phyloP scores from a whole-genome alignment of 2,797 vertebrate species.

The Hipposideros larvatus region DNA sequence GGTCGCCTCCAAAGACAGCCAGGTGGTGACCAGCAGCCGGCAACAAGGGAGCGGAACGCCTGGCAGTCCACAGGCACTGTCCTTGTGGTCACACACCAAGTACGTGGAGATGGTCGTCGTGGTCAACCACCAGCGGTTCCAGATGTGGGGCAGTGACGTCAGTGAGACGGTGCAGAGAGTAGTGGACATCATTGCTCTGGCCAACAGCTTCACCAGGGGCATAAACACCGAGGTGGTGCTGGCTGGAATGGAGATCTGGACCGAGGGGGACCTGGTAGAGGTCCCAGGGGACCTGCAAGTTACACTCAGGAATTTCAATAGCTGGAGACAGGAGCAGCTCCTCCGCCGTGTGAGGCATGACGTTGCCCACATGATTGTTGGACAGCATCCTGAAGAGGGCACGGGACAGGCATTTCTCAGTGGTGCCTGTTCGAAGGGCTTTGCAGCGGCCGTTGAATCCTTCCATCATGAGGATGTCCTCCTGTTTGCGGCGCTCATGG shows the following conservation, averaged over 20 bases:
- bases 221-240: slow-evolving; percentile 78
- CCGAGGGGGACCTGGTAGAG: slow-evolving; percentile 10
- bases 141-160: slow-evolving; percentile 62
- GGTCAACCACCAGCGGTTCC: slow-evolving; percentile 78
- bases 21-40: neutral
- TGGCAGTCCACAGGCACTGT: neutral
- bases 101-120: slow-evolving; percentile 82
- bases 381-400: neutral
- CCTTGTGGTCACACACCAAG: slow-evolving; percentile 68
- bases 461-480: slow-evolving; percentile 50
- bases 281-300: slow-evolving; percentile 27
- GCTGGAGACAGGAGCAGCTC: slow-evolving; percentile 71
- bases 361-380: slow-evolving; percentile 76
- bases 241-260: slow-evolving; percentile 82
- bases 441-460: slow-evolving; percentile 65
- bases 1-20: neutral
- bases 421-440: slow-evolving; percentile 59
- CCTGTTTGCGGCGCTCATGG: slow-evolving; percentile 69
- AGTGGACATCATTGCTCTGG: slow-evolving; percentile 74
- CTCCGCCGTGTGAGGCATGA: slow-evolving; percentile 31
- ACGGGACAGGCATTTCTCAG: slow-evolving; percentile 67
- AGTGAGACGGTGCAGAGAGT: slow-evolving; percentile 50
- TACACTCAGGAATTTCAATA: slow-evolving; percentile 77
- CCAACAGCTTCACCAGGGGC: slow-evolving; percentile 55
- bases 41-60: neutral